Evolutionary conservation across 2,113 vertebrate species (phyloP), one percentile per base, ranked within the genome.

Genomic region (Eudyptes chrysolophus): DNA sequence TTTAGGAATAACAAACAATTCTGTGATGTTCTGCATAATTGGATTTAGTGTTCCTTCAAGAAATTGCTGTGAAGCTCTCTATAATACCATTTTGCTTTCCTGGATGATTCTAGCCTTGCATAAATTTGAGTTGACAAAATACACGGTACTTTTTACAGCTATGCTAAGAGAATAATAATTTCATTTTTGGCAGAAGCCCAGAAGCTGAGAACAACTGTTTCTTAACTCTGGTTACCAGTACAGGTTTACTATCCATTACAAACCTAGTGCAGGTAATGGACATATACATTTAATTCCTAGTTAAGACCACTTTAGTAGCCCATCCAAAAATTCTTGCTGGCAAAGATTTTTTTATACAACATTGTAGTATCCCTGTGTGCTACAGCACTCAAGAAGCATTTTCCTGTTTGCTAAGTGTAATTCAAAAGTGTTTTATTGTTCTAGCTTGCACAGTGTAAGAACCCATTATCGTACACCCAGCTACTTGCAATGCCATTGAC

Each of bases 41-140:
- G 38, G 89, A 97, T 96, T 94, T 94, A 83, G 87, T 48, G 87
- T 84, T 97, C 61, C 79, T 98, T 96, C 62, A 95, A 94, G 76
- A 97, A 80, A 97, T 84, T 94, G 64, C 88, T 87, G 82, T 95
- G 94, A 84, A 83, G 87, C 83, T 95, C 69, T 83, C 21, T 85
- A 40, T 84, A 93, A 76, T 89, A 97, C 42, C 86, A 38, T 87
- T 90, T 21, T 89, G 57, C 84, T 83, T 90, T 96, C 81, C 94
- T 86, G 71, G 71, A 93, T 92, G 80, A 97, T 92, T 96, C 87
- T 87, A 96, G 87, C 84, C 85, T 96, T 93, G 71, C 75, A 96
- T 96, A 96, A 96, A 96, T 98, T 93, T 90, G 89, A 89, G 77
- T 91, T 96, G 89, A 96, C 91, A 94, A 98, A 96, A 97, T 90